These are phyloP conservation scores for Anguilla marmorata DNA, from an alignment of 2,797 vertebrate species.

Conservation along the genomic window DNA sequence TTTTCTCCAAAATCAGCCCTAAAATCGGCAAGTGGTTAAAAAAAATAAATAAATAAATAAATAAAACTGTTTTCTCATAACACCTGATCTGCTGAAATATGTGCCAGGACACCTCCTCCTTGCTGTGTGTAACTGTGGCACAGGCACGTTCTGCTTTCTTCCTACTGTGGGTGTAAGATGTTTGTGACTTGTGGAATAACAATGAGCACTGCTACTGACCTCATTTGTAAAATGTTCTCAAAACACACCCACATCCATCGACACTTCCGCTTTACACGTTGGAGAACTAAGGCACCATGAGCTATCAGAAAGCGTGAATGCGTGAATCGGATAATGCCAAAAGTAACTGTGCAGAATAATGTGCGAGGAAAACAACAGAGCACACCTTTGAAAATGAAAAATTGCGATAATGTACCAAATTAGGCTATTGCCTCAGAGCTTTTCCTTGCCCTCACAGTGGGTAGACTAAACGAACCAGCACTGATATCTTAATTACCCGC, in stretches of 20 bases:
- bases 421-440: background rate
- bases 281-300: constrained; percentile 12
- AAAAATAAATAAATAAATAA: background rate
- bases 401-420: constrained; percentile 1
- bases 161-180: constrained; percentile 33
- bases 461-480: constrained; percentile 11
- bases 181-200: constrained; percentile 15
- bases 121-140: background rate
- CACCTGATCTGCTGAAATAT: constrained; percentile 28
- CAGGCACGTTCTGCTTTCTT: background rate
- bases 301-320: constrained; percentile 1
- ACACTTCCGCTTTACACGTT: background rate
- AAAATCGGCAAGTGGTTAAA: constrained; percentile 24
- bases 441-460: constrained; percentile 9
- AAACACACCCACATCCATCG: constrained; percentile 35
- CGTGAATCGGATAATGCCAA: constrained; percentile 25
- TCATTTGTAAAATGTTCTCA: constrained; percentile 27
- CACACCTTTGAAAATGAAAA: constrained; percentile 12
- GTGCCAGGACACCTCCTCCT: constrained; percentile 25
- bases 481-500: background rate
- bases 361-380: constrained; percentile 1
- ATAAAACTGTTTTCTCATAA: constrained; percentile 26
- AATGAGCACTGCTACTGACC: background rate
- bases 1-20: constrained; percentile 17
- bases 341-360: constrained; percentile 21